Evolutionary conservation across 1,140 invertebrate species (phyloP), one percentile per base, ranked within the genome.

Genomic region (Elysia chlorotica): DNA sequence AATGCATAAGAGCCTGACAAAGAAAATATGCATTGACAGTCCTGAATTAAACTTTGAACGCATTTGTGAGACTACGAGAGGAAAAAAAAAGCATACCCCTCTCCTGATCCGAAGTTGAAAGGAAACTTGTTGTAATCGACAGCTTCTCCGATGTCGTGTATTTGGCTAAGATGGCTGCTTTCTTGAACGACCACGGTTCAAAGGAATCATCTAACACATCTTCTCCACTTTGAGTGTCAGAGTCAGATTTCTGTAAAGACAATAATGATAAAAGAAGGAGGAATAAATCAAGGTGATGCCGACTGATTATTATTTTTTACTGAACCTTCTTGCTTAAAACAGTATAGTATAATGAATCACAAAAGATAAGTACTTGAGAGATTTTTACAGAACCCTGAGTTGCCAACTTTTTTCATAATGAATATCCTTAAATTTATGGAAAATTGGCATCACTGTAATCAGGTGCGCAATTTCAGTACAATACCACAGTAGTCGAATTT

Each of bases 71-170:
- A n/a, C n/a, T n/a, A n/a, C n/a, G n/a, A n/a, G n/a, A n/a, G n/a
- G n/a, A n/a, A n/a, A n/a, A n/a, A n/a, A n/a, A n/a, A n/a, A n/a
- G 25, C 65, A 62, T 78, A 94, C 93, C 91, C 91, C 93, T 93
- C 86, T 95, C 93, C 73, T 84, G 84, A 66, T 86, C 83, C 63
- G 75, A 91, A 54, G 92, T 92, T 57, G 92, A 91, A 36, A 96
- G 87, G 84, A 95, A 96, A 87, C 94, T 96, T 31, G 94, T 95
- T 10, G 93, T 91, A 77, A 97, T 95, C 5, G 94, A 93, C 57
- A 97, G 86, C 85, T 95, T 96, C 86, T 96, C 95, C 33, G 93
- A 94, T 62, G 96, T 98, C 48, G 95, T 97, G 79, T 93, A 97
- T 87, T 94, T 94, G 74, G 91, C 92, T 4, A 98, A 88, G 81